These are phyloP conservation scores for Percopsis omiscomaycus DNA, from an alignment of 2,797 vertebrate species.

Conservation along the genomic window DNA sequence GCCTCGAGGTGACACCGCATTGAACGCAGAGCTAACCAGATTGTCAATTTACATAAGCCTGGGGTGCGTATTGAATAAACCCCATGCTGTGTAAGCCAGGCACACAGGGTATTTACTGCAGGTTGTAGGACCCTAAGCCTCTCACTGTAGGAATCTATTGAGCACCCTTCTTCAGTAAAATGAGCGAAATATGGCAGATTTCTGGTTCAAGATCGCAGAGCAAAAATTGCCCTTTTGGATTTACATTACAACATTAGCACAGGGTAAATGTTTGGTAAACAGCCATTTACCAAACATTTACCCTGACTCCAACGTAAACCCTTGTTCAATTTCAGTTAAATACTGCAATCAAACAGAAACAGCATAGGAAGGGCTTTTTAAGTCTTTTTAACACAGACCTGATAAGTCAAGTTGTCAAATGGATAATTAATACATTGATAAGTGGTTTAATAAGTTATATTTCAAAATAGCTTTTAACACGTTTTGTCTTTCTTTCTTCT, in stretches of 20 bases:
- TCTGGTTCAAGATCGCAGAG: conserved; percentile 12
- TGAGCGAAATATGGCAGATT: conserved; percentile 11
- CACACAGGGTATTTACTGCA: conserved; percentile 30
- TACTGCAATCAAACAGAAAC: too few relatives aligned
- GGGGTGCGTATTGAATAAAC: conserved; percentile 15
- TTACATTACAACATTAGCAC: not conserved
- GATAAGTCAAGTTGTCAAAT: too few relatives aligned
- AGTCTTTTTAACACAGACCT: too few relatives aligned
- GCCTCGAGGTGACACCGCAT: conserved; percentile 25
- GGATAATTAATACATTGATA: too few relatives aligned
- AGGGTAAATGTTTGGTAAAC: too few relatives aligned
- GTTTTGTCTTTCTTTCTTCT: too few relatives aligned
- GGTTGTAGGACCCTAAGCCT: conserved; percentile 26
- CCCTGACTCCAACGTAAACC: too few relatives aligned
- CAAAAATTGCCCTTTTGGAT: not conserved
- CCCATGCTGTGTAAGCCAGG: conserved; percentile 26
- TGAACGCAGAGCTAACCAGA: conserved; percentile 29
- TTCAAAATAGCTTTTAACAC: too few relatives aligned
- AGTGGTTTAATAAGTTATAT: too few relatives aligned
- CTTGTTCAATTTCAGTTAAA: too few relatives aligned
- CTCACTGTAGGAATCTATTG: conserved; percentile 19
- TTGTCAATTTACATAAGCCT: conserved; percentile 49
- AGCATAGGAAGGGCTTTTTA: too few relatives aligned
- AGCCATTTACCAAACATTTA: too few relatives aligned
- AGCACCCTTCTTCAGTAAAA: conserved; percentile 11